Conservation (phyloP, 2,113 vertebrate species). For the Danio rerio region GRCz12tu NC_133196.1:19461501-19462000, state of each 20-base stretch:
- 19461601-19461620: conserved; percentile 56
- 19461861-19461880: conserved; percentile 39
- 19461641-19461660: conserved; percentile 50
- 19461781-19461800: neutral
- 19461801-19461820: neutral
- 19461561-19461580: conserved; percentile 51
- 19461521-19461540: conserved; percentile 31
- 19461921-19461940: conserved; percentile 63
- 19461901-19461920: conserved; percentile 66
- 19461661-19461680: conserved; percentile 62
- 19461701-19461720: conserved; percentile 35
- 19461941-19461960: conserved; percentile 40
- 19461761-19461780: conserved; percentile 30
- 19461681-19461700: conserved; percentile 53
- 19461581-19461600: conserved; percentile 37
- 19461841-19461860: neutral
- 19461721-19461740: conserved; percentile 24
- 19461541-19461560: conserved; percentile 53
- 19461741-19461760: neutral
- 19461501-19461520: conserved; percentile 7
- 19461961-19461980: conserved; percentile 41
- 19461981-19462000: conserved; percentile 22
- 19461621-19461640: conserved; percentile 47
- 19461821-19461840: neutral
- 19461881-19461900: conserved; percentile 58